Base-by-base conservation (phyloP, 2,888 invertebrate genomes). In the Caradrina kadenii region DNA sequence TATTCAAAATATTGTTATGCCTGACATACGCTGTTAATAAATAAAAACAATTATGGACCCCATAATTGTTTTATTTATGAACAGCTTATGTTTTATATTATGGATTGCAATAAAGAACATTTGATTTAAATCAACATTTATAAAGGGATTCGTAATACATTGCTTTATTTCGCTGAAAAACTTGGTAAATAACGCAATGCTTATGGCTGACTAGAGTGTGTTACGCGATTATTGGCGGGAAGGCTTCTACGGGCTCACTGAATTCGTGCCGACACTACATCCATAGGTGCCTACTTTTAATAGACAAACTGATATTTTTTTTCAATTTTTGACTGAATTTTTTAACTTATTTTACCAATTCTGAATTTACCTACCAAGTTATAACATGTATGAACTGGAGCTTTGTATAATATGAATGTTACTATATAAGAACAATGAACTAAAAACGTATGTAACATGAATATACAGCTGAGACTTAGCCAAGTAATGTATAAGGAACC, bases 221-320 rank as follows among this genome's bases (percentile, higher is more conserved):
- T 45, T 49, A 19, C 13, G 39, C 39, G 13, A 13, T 8, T 49
- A 10, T 49, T 31, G 21, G 31, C 31, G 54, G 10, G 7, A 21
- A 8, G 2, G 13, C 39, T 54, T 31, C 2, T 49, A 15, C 4
- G 11, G 4, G 48, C 11, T n/a, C 2, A 10, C 15, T 10, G 21
- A 39, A 65, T 22, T 61, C 19, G 10, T 69, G 26, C 53, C 63
- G 10, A 19, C 7, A 21, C 13, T 45, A n/a, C 11, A 19, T 48
- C n/a, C n/a, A 21, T 53, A 48, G 13, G 39, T 39, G 13, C 39
- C 39, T 39, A 45, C 15, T 63, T 72, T 45, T 35, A 21, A 5
- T 48, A 26, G 53, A 15, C 45, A 45, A 10, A 11, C 31, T 39
- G 2, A 7, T 35, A 8, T 8, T 7, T 8, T 35, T 35, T 8